A percentile compares a stretch with the other conserved stretches of the same genome.
phyloP scores from a whole-genome alignment of 2,797 vertebrate species.

The Microhierax caerulescens region DNA sequence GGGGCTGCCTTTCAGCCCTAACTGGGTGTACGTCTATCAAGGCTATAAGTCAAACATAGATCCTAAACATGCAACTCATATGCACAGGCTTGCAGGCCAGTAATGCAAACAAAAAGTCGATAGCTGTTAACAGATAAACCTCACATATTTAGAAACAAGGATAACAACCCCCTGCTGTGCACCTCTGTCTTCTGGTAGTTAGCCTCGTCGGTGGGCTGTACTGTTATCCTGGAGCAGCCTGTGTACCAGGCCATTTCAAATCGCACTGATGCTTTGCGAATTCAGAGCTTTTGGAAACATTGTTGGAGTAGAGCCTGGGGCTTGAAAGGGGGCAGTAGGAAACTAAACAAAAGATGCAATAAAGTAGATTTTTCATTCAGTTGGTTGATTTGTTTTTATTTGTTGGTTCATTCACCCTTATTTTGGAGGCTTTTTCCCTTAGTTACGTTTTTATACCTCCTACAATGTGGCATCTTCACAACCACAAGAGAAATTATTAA shows the following conservation, averaged over 20 bases:
- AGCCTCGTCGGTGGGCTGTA: not conserved
- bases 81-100: not conserved
- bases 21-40: fast-evolving
- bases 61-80: not conserved
- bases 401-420: not conserved
- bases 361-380: not conserved
- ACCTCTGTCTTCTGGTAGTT: not conserved
- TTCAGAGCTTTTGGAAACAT: not conserved
- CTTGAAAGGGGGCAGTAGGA: not conserved
- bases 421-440: not conserved
- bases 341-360: not conserved
- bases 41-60: not conserved
- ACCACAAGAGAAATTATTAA: not conserved
- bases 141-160: not conserved
- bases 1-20: not conserved
- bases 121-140: not conserved
- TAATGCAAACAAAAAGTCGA: fast-evolving
- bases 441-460: not conserved
- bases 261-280: fast-evolving
- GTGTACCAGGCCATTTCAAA: fast-evolving
- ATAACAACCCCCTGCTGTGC: not conserved
- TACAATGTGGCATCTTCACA: not conserved
- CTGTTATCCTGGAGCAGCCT: not conserved
- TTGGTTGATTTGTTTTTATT: not conserved
- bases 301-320: not conserved